Conservation (phyloP, 2,113 vertebrate species). For the Mionectes macconnelli region DNA sequence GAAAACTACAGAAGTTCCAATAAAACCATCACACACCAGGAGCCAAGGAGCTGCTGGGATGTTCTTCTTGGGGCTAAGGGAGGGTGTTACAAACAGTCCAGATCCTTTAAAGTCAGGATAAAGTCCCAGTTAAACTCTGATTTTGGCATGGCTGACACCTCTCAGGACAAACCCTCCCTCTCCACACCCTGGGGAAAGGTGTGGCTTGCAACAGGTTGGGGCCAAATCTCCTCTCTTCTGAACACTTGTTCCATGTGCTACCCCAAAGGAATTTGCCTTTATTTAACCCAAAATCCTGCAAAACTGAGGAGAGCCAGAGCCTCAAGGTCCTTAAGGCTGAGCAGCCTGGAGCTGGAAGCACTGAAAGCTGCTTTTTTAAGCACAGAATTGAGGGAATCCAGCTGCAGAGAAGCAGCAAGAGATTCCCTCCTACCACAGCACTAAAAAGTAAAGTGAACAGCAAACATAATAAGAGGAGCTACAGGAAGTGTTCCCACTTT, state of each 20-base stretch:
- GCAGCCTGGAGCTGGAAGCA: not conserved
- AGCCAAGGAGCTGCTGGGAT: not conserved
- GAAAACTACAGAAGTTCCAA: not conserved
- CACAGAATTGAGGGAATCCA: not conserved
- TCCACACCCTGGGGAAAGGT: not conserved
- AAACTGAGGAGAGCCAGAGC: not conserved
- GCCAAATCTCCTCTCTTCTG: not conserved
- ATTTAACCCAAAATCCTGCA: not conserved
- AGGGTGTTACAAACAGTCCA: not conserved
- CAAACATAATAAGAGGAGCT: not conserved
- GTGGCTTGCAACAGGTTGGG: not conserved
- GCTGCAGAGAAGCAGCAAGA: not conserved
- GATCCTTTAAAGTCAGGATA: not conserved
- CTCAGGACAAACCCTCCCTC: not conserved
- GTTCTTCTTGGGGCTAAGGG: not conserved
- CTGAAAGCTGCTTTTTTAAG: not conserved
- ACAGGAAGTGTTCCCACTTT: not conserved
- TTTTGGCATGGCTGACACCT: accelerated
- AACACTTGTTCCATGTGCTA: not conserved
- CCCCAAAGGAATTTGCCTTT: not conserved
- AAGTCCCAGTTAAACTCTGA: not conserved
- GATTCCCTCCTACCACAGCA: not conserved
- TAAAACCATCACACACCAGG: not conserved
- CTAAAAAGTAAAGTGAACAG: not conserved
- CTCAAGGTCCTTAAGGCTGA: not conserved